Evolutionary conservation across 1,140 invertebrate species (phyloP).

Genomic region (Nymphalis io): DNA sequence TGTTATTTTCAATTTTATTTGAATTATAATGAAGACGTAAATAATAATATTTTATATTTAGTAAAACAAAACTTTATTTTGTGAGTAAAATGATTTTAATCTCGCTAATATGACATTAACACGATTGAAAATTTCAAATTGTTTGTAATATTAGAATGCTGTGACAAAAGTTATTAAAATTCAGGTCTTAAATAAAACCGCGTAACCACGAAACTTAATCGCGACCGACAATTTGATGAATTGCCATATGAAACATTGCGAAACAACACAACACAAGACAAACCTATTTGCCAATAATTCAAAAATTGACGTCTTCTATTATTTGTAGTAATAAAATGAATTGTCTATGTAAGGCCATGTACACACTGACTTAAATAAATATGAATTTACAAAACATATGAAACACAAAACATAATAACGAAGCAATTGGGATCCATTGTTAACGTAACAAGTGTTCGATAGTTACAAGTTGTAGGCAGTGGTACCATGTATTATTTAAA

Average conservation of each 20-base stretch:
- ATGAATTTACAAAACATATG: slow-evolving; percentile 11
- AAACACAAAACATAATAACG: slow-evolving; percentile 20
- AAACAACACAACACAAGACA: neutral
- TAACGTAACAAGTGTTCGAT: neutral
- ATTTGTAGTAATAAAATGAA: slow-evolving; percentile 35
- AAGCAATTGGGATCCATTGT: slow-evolving; percentile 8
- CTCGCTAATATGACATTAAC: neutral
- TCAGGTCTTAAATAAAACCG: slow-evolving; percentile 16
- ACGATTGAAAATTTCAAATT: neutral
- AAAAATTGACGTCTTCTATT: slow-evolving; percentile 38
- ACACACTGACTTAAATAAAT: slow-evolving; percentile 18
- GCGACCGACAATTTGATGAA: slow-evolving; percentile 15
- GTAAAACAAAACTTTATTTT: no score
- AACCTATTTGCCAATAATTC: slow-evolving; percentile 31
- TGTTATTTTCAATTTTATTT: no score
- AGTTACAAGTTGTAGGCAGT: slow-evolving; percentile 1
- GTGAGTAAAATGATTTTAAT: no score
- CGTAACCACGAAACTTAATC: slow-evolving; percentile 18
- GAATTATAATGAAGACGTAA: no score
- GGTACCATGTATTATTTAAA: neutral
- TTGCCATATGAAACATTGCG: slow-evolving; percentile 22
- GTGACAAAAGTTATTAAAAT: slow-evolving; percentile 10
- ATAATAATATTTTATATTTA: no score
- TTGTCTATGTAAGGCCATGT: slow-evolving; percentile 24
- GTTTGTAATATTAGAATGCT: slow-evolving; percentile 7